These are phyloP conservation scores for Thalassaphorura encarpata DNA, from an alignment of 1,140 invertebrate species.

Conservation along the genomic window DNA sequence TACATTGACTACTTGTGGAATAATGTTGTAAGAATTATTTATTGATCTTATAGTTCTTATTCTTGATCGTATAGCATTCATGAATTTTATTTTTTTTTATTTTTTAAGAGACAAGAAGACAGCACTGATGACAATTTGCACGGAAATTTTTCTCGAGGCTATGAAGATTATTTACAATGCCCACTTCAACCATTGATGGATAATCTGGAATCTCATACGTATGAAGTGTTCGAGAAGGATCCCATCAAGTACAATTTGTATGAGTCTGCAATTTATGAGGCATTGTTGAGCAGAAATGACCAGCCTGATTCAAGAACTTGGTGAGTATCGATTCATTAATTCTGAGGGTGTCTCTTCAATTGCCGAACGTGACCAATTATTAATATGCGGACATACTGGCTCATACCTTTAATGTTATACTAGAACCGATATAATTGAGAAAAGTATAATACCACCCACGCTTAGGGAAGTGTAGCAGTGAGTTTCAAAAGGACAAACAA, in stretches of 20 bases:
- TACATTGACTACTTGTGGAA: conserved; percentile 71
- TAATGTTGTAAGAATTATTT: no score
- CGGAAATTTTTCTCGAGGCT: conserved; percentile 48
- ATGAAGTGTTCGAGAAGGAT: conserved; percentile 98
- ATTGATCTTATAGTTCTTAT: no score
- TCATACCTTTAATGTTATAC: no score
- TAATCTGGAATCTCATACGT: conserved; percentile 90
- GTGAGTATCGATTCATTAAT: neutral
- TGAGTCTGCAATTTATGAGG: conserved; percentile 67
- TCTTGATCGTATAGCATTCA: no score
- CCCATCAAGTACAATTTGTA: conserved; percentile 92
- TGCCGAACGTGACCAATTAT: no score
- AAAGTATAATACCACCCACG: no score
- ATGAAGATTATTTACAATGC: conserved; percentile 84
- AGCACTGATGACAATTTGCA: neutral
- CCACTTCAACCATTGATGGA: conserved; percentile 88
- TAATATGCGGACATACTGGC: no score
- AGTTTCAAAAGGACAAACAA: no score
- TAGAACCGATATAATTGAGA: no score
- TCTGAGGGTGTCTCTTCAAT: neutral
- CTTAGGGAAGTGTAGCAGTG: no score
- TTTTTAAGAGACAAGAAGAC: no score
- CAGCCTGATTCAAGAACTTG: conserved; percentile 33
- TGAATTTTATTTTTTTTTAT: no score
- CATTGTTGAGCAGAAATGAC: conserved; percentile 49